Percentiles rank a stretch among this genome's conserved stretches.
These are phyloP conservation scores for Aporophyla lueneburgensis DNA, from an alignment of 2,888 invertebrate species.

Conservation along the genomic window DNA sequence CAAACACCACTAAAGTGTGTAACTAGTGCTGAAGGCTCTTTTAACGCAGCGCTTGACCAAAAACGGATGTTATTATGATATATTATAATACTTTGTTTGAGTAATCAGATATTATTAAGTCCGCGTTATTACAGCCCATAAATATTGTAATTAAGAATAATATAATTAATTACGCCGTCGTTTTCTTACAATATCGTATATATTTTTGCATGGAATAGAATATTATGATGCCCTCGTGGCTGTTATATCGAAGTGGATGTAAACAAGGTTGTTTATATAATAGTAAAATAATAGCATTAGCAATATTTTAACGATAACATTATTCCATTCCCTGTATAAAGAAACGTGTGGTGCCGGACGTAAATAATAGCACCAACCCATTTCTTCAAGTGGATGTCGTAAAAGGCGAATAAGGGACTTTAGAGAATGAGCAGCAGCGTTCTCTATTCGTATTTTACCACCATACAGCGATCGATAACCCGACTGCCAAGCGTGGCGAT, in stretches of 20 bases:
- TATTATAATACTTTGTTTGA: background rate
- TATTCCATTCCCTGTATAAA: background rate
- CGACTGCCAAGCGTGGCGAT: no score
- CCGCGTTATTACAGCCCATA: conserved; percentile 13
- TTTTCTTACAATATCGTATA: conserved; percentile 8
- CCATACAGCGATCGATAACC: no score
- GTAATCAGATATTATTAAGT: background rate
- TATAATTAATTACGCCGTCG: conserved; percentile 22
- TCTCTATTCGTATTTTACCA: no score
- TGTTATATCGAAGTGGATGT: background rate
- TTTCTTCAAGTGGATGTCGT: no score
- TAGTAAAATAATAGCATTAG: background rate
- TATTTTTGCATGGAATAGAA: background rate
- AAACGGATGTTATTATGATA: background rate
- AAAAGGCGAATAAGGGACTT: no score
- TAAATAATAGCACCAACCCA: no score
- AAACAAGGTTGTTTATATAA: background rate
- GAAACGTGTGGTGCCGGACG: no score
- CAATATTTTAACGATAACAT: background rate
- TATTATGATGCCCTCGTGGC: background rate
- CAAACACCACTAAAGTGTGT: no score
- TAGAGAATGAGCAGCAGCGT: no score
- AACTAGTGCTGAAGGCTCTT: background rate
- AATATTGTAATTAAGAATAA: conserved; percentile 27
- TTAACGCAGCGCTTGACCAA: background rate